Conservation (phyloP, 2,888 invertebrate genomes). For the Andrena camellia region DNA sequence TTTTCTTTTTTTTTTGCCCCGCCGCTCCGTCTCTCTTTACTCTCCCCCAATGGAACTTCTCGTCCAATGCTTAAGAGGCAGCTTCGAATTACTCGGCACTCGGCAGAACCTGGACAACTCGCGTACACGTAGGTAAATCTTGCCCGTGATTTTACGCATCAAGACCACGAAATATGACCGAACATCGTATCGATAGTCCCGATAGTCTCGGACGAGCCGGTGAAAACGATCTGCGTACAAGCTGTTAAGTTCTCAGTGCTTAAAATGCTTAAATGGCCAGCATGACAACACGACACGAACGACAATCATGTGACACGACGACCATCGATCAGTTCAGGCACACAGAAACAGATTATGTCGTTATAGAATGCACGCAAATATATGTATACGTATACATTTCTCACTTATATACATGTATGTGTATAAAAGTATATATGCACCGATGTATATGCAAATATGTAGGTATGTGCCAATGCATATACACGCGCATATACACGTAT, state of each 20-base stretch:
- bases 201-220: not conserved
- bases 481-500: conserved; percentile 47
- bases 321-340: conserved; percentile 85
- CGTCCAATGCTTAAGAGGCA: not conserved
- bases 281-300: conserved; percentile 85
- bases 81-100: conserved; percentile 37
- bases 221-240: conserved; percentile 5
- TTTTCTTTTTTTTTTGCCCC: not conserved
- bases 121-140: conserved; percentile 12
- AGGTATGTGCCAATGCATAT: conserved; percentile 48
- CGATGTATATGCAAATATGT: conserved; percentile 73
- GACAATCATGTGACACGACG: conserved; percentile 85
- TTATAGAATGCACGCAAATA: conserved; percentile 71
- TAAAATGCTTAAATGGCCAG: conserved; percentile 83
- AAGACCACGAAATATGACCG: conserved; percentile 34
- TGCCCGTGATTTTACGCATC: conserved; percentile 32
- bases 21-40: not conserved
- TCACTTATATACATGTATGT: conserved; percentile 13
- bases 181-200: conserved; percentile 2
- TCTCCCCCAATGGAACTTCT: not conserved
- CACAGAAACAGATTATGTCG: conserved; percentile 83
- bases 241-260: conserved; percentile 32
- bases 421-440: conserved; percentile 34
- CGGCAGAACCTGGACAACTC: conserved; percentile 33
- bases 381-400: conserved; percentile 21